Base-by-base conservation (phyloP, 2,797 vertebrate species). In the Siniperca scherzeri region DNA sequence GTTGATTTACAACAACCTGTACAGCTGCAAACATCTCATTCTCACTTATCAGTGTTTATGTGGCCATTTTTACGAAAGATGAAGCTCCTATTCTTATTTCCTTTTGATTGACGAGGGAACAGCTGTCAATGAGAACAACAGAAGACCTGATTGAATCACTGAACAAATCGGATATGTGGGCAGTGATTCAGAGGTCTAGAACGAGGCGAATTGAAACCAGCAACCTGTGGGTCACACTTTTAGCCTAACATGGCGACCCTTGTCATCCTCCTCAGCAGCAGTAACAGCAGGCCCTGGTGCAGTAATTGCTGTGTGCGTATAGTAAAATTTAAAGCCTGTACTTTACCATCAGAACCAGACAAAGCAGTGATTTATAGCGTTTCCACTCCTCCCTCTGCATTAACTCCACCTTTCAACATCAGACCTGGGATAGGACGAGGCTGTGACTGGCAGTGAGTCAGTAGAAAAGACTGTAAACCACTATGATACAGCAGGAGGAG, bases 291-390 rank as follows among this genome's bases (percentile, higher is more conserved):
- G 12, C 30, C 21, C 66, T 5, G 52, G 68, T 87, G 57, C 55
- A 71, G 40, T 91, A 89, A 91, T 91, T 89, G 78, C 62, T 79
- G 80, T 76, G 83, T 88, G 62, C 1, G 65, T 85, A 59, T 76
- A 60, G 87, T 82, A 36, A 12, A 66, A 75, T 78, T 44, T 84
- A 38, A 86, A 87, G 70, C 82, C 87, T 92, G 78, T 91, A 89
- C 62, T 93, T 92, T 89, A 84, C 53, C 44, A 85, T 87, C 84
- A 82, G 69, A 80, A 87, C 53, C 50, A 90, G 82, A 87, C 92
- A 91, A 84, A 90, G 89, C 87, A 84, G 79, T 90, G 80, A 52
- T 89, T 90, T 89, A 80, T 82, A 52, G 68, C 4, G 13, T 81
- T 89, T 83, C 78, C 66, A 52, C 88, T 77, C 83, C 80, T 85